phyloP scores from a whole-genome alignment of 2,113 vertebrate genomes.

The Corythaeola cristata region DNA sequence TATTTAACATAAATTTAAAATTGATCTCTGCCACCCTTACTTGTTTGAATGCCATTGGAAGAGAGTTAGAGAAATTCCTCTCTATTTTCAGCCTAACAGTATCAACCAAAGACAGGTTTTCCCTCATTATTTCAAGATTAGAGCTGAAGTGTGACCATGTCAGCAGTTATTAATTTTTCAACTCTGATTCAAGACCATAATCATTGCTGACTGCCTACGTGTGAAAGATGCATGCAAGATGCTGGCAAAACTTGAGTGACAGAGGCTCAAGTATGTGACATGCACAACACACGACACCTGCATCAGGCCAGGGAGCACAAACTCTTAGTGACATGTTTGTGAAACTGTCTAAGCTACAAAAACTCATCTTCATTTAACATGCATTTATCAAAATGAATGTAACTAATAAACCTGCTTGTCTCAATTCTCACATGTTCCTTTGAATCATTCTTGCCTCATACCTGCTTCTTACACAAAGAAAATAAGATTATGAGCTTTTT shows the following conservation, averaged over 20 bases:
- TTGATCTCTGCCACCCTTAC: neutral
- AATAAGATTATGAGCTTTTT: neutral
- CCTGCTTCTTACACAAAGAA: neutral
- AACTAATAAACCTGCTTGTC: neutral
- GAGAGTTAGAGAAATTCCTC: neutral
- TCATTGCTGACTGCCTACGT: neutral
- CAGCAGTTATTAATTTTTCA: neutral
- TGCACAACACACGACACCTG: neutral
- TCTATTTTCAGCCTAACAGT: neutral
- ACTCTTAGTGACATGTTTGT: neutral
- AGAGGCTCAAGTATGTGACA: neutral
- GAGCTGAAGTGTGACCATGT: neutral
- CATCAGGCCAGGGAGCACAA: neutral
- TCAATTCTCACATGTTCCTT: neutral
- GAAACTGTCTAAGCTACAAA: neutral
- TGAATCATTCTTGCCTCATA: neutral
- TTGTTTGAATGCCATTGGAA: neutral
- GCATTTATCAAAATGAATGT: neutral
- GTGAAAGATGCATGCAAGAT: neutral
- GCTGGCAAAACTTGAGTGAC: neutral
- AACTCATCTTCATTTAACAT: neutral
- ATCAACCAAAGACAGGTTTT: neutral
- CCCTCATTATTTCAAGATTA: neutral
- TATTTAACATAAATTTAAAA: neutral
- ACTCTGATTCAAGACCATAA: neutral